Percentiles rank a stretch among this genome's conserved stretches.
Conservation (phyloP, 2,888 invertebrate genomes). For the Cephus rjabovi region DNA sequence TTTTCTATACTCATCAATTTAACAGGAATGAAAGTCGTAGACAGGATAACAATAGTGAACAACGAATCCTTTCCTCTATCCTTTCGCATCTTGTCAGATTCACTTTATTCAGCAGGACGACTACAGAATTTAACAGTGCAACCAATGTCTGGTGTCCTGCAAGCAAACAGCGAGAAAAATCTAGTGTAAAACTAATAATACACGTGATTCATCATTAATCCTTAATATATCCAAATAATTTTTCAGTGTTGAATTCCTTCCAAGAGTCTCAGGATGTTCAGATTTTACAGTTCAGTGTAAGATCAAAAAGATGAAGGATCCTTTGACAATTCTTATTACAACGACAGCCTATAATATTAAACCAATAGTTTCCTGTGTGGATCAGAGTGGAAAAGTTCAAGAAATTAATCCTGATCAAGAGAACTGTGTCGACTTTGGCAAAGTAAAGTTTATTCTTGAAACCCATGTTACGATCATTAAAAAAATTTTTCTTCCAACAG, state of each 20-base stretch:
- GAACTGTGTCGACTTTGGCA: conserved; percentile 63
- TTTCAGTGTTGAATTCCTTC: conserved; percentile 70
- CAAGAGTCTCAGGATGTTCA: conserved; percentile 69
- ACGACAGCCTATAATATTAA: conserved; percentile 70
- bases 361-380: conserved; percentile 67
- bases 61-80: conserved; percentile 69
- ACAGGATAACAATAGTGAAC: conserved; percentile 69
- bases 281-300: conserved; percentile 71
- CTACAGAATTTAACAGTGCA: conserved; percentile 68
- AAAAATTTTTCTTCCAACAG: conserved; percentile 37
- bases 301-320: conserved; percentile 69
- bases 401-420: conserved; percentile 46
- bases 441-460: conserved; percentile 47
- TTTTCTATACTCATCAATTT: conserved; percentile 5
- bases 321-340: conserved; percentile 69
- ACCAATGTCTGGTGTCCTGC: conserved; percentile 69
- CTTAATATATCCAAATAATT: conserved; percentile 18
- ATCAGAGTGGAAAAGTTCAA: conserved; percentile 40
- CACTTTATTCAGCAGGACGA: conserved; percentile 70
- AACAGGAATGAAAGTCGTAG: conserved; percentile 62
- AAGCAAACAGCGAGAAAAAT: conserved; percentile 67
- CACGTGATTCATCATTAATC: background rate
- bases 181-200: conserved; percentile 67
- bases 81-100: conserved; percentile 70
- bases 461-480: conserved; percentile 14